Evolutionary conservation across 2,797 vertebrate genomes (phyloP).

Genomic region (Paedocypris micromegethes): DNA sequence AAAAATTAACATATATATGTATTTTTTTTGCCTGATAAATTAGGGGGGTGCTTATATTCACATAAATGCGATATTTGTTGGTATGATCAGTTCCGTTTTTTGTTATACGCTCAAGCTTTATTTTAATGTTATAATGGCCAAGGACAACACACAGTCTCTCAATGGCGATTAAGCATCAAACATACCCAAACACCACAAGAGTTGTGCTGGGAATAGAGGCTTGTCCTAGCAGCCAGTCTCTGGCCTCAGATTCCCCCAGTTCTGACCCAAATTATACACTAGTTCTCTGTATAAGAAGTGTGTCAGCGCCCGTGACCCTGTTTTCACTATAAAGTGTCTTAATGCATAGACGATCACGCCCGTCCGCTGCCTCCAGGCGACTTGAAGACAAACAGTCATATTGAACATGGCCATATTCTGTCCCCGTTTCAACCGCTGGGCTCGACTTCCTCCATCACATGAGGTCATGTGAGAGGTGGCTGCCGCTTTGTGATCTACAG

Average conservation of each 20-base stretch:
- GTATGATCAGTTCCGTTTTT: no score
- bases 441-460: conserved; percentile 57
- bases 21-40: no score
- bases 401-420: conserved; percentile 6
- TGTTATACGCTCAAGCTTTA: no score
- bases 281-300: neutral
- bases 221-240: conserved; percentile 13
- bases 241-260: neutral
- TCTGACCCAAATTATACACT: conserved; percentile 3
- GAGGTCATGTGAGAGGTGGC: conserved; percentile 60
- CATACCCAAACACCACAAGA: conserved; percentile 3
- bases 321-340: conserved; percentile 23
- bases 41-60: no score
- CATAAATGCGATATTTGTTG: no score
- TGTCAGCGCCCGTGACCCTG: conserved; percentile 4
- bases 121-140: no score
- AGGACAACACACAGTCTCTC: no score
- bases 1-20: no score
- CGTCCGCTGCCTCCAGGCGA: conserved; percentile 5
- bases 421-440: conserved; percentile 41
- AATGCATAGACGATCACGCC: conserved; percentile 7
- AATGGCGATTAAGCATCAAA: conserved; percentile 16
- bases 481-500: conserved; percentile 52
- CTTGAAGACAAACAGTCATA: neutral
- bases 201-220: conserved; percentile 15